Evolutionary conservation across 2,888 invertebrate species (phyloP), one percentile per base, ranked within the genome.

Genomic region (Salpingus planirostris): DNA sequence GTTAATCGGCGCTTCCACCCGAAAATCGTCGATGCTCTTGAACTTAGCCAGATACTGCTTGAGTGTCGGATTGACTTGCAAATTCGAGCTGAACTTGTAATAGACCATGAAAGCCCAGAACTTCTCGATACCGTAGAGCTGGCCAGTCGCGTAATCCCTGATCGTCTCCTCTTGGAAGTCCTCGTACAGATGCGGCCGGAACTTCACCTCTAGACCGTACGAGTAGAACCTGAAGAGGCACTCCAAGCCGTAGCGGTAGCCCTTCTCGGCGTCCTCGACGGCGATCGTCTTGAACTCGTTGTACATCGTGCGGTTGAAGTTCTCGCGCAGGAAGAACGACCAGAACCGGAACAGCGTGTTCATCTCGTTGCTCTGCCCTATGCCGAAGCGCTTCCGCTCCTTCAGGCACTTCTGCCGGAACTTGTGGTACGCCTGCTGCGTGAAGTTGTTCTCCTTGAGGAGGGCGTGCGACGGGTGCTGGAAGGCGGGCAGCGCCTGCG

Each of bases 61-160:
- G 24, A 92, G 66, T 54, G 76, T 77, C 1, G 81, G 71, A 42
- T 83, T 80, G 21, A 90, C 84, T 39, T 79, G 76, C 27, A 90
- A 67, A 40, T 80, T 78, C 13, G 67, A 70, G 15, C 82, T 77
- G 57, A 88, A 79, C 62, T 85, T 89, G 67, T 89, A 95, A 71
- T 96, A 97, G 66, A 96, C 96, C 36, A 92, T 70, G 73, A 97
- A 98, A 26, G 96, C 96, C 93, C 97, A 96, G 68, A 98, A 98
- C 66, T 98, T 98, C 69, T 98, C 98, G 47, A 98, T 68, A 13
- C 97, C 98, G 66, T 98, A 98, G 29, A 96, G 72, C 67, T 97
- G 93, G 63, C 92, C 92, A 61, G 70, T 82, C 66, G 92, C 87
- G 60, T 85, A 88, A 66, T 96, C 96, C 46, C 74, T 74, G 24